Evolutionary conservation across 2,113 vertebrate genomes (phyloP), one percentile per base, ranked within the genome.

Genomic region (Gallinago jamesoni): DNA sequence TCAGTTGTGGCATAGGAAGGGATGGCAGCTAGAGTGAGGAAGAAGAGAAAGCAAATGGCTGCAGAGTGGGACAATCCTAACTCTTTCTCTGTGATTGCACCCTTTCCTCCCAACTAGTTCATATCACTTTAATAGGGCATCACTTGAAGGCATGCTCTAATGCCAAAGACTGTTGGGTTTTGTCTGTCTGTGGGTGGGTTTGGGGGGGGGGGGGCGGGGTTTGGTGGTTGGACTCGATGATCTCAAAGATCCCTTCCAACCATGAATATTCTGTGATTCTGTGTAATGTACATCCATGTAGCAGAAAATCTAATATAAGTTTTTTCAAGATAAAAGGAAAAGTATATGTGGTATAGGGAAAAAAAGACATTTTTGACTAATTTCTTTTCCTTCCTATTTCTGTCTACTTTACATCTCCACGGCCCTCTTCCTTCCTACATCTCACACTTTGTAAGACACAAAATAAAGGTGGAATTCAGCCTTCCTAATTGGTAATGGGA

Each of bases 381-480:
- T 68, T 45, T 78, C 31, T 73, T 76, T 79, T 57, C 20, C 56
- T 88, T 83, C 31, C 41, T 70, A 21, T 75, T 86, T 67, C 13
- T 52, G 23, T 37, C 45, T 55, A 7, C 50, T 75, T 87, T 60
- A 35, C 37, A n/a, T 76, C 43, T 48, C 35, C 25, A 52, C 0
- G 6, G 12, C 25, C 21, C 35, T 89, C 90, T 92, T 64, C 57
- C 27, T 39, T 78, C 25, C 35, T 63, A 56, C 17, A 27, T 37
- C n/a, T 70, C 67, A 41, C 7, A 23, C 80, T 90, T 78, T 67
- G 50, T 31, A 50, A 94, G n/a, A 84, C 68, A 8, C 27, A 35
- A 92, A 73, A 84, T 72, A 90, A 84, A 96, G 72, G 63, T 95
- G 94, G 74, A 90, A 91, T 84, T 74, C 50, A 78, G 63, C n/a